Conservation (phyloP, 2,888 invertebrate species). For the Amphipyra berbera region DNA sequence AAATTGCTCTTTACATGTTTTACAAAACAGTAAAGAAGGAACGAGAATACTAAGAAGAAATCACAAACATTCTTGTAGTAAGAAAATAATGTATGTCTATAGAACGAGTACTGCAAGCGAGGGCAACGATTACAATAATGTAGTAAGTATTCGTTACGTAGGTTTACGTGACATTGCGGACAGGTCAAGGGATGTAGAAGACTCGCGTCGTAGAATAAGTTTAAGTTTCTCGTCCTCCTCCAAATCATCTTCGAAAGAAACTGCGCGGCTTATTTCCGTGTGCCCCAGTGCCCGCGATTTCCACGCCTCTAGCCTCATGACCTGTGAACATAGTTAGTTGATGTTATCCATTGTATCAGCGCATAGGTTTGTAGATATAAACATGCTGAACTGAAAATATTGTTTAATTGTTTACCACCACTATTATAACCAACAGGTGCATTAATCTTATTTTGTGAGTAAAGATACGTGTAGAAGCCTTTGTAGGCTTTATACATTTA, state of each 20-base stretch:
- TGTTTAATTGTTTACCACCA: constrained; percentile 14
- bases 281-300: constrained; percentile 90
- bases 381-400: constrained; percentile 27
- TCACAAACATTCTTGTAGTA: constrained; percentile 8
- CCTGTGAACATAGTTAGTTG: constrained; percentile 76
- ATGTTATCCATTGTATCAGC: neutral
- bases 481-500: neutral
- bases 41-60: constrained; percentile 8
- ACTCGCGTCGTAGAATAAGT: constrained; percentile 79
- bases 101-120: constrained; percentile 25
- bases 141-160: constrained; percentile 66
- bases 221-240: constrained; percentile 83
- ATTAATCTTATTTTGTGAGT: constrained; percentile 3
- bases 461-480: neutral
- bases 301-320: constrained; percentile 93
- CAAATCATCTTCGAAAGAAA: constrained; percentile 81
- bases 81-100: constrained; percentile 15
- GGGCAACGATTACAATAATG: constrained; percentile 34
- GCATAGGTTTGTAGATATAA: constrained; percentile 1
- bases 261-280: constrained; percentile 74
- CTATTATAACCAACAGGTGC: constrained; percentile 27
- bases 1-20: constrained; percentile 1
- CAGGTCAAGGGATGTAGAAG: constrained; percentile 78
- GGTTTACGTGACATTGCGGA: constrained; percentile 67
- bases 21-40: constrained; percentile 14